Conservation (phyloP, 2,797 vertebrate genomes). For the Sebastes goodei region DNA sequence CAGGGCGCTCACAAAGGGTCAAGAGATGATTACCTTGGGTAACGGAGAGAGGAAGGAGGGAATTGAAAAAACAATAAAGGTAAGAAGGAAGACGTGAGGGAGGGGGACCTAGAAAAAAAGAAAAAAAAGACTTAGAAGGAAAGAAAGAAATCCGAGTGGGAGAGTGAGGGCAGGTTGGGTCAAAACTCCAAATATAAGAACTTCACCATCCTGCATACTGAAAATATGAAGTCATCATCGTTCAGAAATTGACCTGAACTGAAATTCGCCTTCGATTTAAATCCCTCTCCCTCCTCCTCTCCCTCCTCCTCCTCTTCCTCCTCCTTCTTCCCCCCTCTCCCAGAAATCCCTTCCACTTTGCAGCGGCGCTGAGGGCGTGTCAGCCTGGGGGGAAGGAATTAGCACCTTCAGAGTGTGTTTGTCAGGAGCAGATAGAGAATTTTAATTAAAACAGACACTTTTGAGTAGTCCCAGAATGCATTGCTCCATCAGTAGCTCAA, state of each 20-base stretch:
- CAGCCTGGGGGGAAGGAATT: slow-evolving; percentile 54
- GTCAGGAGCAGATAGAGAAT: slow-evolving; percentile 39
- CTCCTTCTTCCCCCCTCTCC: neutral
- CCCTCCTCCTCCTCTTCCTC: neutral
- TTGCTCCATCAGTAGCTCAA: neutral
- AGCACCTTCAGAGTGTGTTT: slow-evolving; percentile 33
- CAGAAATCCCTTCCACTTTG: slow-evolving; percentile 58
- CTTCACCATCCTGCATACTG: slow-evolving; percentile 5
- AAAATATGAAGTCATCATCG: slow-evolving; percentile 52
- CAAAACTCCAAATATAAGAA: slow-evolving; percentile 10
- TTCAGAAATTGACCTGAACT: slow-evolving; percentile 49
- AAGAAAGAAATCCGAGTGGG: neutral
- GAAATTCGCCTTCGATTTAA: slow-evolving; percentile 46
- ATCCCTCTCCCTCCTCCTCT: neutral
- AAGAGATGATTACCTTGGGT: neutral
- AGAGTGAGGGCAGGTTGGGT: neutral
- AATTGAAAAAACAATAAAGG: neutral
- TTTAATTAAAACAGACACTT: slow-evolving; percentile 48
- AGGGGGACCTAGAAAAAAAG: neutral
- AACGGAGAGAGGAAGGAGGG: neutral
- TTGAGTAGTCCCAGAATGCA: slow-evolving; percentile 29
- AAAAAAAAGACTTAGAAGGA: neutral
- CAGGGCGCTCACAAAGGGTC: neutral
- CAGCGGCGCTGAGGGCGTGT: slow-evolving; percentile 34
- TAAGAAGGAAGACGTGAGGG: neutral